Conservation (phyloP, 2,113 vertebrate genomes). For the Notarius lentiginosus region DNA sequence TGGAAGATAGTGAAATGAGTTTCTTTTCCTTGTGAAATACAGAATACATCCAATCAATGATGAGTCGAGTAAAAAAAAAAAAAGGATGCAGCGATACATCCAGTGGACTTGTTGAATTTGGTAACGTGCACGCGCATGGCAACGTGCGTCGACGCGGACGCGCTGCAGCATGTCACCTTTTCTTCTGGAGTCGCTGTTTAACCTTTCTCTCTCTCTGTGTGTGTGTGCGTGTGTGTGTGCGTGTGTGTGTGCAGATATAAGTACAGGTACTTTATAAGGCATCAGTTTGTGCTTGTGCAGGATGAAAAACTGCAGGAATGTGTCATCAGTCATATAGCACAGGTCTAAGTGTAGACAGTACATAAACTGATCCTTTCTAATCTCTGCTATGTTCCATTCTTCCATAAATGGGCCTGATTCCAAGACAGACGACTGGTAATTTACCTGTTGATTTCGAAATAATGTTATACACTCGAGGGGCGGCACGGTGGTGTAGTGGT, state of each 20-base stretch:
- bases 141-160: not conserved
- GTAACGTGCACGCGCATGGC: not conserved
- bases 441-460: not conserved
- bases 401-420: not conserved
- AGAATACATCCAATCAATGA: not conserved
- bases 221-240: too few species aligned
- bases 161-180: not conserved
- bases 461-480: not conserved
- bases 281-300: not conserved
- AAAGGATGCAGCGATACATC: too few species aligned
- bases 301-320: not conserved
- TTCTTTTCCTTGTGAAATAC: too few species aligned
- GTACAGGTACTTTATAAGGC: not conserved
- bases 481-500: too few species aligned
- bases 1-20: too few species aligned
- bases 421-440: not conserved
- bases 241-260: too few species aligned
- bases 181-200: not conserved
- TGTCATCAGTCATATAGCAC: not conserved
- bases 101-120: conserved; percentile 6
- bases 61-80: not conserved
- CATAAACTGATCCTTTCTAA: not conserved
- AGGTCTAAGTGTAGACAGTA: not conserved
- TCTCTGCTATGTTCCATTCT: not conserved
- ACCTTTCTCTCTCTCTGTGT: too few species aligned